phyloP scores from a whole-genome alignment of 2,888 invertebrate genomes.

The Acleris emargana region DNA sequence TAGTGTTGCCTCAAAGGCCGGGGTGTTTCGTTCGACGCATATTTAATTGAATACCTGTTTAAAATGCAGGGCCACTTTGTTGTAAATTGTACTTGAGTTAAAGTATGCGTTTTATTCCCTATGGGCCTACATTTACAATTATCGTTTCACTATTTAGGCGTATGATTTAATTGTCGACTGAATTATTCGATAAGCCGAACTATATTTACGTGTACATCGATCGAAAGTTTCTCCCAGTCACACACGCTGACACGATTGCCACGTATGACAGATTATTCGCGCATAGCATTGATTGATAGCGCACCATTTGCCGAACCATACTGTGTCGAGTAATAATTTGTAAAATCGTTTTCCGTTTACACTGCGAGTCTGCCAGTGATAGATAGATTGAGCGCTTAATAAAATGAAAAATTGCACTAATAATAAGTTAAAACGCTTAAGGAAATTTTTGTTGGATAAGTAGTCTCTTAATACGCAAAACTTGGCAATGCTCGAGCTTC shows the following conservation, averaged over 20 bases:
- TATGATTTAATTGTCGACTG: conserved; percentile 4
- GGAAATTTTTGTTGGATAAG: conserved; percentile 19
- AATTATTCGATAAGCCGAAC: conserved; percentile 1
- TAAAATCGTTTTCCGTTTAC: conserved; percentile 30
- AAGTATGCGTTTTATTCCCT: not conserved
- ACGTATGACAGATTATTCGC: conserved; percentile 54
- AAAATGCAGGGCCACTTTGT: conserved; percentile 27
- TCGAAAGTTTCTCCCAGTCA: conserved; percentile 36
- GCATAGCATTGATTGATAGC: conserved; percentile 57
- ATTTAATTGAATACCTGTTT: conserved; percentile 49
- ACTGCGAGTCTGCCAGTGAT: conserved; percentile 6
- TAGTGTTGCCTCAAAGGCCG: conserved; percentile 37
- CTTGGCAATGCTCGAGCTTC: conserved; percentile 17
- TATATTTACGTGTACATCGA: conserved; percentile 30
- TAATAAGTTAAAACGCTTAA: conserved; percentile 16
- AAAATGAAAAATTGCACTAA: conserved; percentile 18
- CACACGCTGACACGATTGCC: conserved; percentile 41
- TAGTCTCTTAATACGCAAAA: conserved; percentile 25
- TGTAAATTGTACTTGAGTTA: conserved; percentile 11
- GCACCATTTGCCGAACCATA: conserved; percentile 47
- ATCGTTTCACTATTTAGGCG: conserved; percentile 6
- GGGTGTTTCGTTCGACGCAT: conserved; percentile 42
- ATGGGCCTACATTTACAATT: not conserved
- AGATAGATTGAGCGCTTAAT: conserved; percentile 20
- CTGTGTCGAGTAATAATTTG: conserved; percentile 42